Conservation (phyloP, 2,888 invertebrate genomes). For the Caradrina kadenii region DNA sequence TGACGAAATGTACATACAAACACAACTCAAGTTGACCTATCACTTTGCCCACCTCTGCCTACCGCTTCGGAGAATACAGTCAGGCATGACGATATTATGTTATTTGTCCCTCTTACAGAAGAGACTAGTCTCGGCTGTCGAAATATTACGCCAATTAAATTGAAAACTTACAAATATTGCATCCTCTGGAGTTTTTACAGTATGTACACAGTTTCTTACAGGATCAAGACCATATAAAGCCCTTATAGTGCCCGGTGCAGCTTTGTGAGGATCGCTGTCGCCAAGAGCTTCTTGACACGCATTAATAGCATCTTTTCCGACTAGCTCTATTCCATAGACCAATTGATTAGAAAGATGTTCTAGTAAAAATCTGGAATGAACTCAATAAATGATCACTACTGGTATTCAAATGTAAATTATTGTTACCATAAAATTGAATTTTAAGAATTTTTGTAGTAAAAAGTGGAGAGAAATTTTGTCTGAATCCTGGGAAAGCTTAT, state of each 20-base stretch:
- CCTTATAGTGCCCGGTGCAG: conserved; percentile 91
- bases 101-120: too few relatives aligned
- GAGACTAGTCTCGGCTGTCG: too few relatives aligned
- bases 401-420: not conserved
- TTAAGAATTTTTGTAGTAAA: too few relatives aligned
- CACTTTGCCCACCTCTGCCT: too few relatives aligned
- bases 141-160: not conserved
- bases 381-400: not conserved
- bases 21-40: too few relatives aligned
- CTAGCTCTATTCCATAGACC: conserved; percentile 93
- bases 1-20: too few relatives aligned
- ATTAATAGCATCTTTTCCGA: conserved; percentile 92
- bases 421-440: not conserved
- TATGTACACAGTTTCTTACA: conserved; percentile 93
- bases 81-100: too few relatives aligned
- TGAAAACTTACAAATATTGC: conserved; percentile 84
- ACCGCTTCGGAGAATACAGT: too few relatives aligned
- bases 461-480: not conserved
- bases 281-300: conserved; percentile 91
- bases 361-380: conserved; percentile 87
- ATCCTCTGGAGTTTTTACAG: conserved; percentile 89
- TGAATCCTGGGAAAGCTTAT: too few relatives aligned
- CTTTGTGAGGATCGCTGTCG: conserved; percentile 91
- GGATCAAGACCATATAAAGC: conserved; percentile 92
- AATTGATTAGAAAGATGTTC: conserved; percentile 93